Conservation (phyloP, 1,140 invertebrate species). For the Ips nitidus region DNA sequence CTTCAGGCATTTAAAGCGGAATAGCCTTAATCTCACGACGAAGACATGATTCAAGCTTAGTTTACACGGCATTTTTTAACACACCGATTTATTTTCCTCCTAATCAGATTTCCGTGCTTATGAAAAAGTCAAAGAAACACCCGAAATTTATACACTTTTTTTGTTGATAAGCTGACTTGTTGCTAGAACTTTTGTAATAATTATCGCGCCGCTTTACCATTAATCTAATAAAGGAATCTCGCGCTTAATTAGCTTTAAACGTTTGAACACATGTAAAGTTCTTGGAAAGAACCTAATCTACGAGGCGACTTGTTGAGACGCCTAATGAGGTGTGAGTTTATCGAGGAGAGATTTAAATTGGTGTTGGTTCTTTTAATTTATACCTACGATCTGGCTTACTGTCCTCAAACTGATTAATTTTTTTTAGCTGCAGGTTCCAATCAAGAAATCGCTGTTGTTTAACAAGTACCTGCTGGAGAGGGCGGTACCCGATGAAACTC, state of each 20-base stretch:
- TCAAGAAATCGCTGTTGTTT: slow-evolving; percentile 18
- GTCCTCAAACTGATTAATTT: background rate
- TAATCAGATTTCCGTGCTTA: no score
- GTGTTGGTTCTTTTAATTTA: background rate
- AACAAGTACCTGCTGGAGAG: slow-evolving; percentile 38
- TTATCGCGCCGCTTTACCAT: background rate
- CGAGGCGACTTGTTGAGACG: background rate
- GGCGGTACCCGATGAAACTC: slow-evolving; percentile 38
- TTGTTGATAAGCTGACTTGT: no score
- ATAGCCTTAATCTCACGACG: background rate
- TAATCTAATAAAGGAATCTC: slow-evolving; percentile 1
- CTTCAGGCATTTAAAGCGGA: background rate
- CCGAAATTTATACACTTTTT: no score
- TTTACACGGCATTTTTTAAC: background rate
- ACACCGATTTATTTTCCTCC: no score
- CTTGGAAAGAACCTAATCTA: background rate
- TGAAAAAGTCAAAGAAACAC: no score
- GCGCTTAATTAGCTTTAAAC: background rate
- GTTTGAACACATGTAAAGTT: background rate
- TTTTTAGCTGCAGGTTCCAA: slow-evolving; percentile 29
- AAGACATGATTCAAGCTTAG: slow-evolving; percentile 1
- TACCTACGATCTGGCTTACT: background rate
- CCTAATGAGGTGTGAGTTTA: slow-evolving; percentile 5
- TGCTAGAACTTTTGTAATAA: no score
- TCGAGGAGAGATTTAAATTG: background rate